Percentiles rank a stretch among this genome's conserved stretches.
These are phyloP conservation scores for Rhorus exstirpatorius DNA, from an alignment of 2,888 invertebrate species.

Conservation along the genomic window DNA sequence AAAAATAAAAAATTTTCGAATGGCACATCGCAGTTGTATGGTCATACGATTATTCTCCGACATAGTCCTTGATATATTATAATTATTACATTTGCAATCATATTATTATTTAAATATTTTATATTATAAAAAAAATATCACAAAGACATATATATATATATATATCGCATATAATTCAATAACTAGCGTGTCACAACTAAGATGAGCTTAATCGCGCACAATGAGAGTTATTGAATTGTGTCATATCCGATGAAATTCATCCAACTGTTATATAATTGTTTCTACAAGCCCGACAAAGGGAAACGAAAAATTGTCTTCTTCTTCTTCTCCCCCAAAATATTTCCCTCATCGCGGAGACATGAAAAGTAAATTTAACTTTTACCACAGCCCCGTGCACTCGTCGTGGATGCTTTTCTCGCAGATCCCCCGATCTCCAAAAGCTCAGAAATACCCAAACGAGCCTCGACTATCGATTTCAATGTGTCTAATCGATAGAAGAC, in stretches of 20 bases:
- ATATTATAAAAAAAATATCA: constrained; percentile 29
- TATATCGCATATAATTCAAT: no score
- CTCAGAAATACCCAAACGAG: constrained; percentile 34
- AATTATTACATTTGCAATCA: constrained; percentile 50
- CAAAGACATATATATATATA: no score
- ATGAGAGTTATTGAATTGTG: no score
- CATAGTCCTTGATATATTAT: constrained; percentile 52
- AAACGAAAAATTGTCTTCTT: constrained; percentile 12
- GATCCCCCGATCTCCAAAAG: constrained; percentile 35
- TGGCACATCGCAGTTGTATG: neutral
- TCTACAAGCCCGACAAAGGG: neutral
- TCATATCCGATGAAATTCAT: constrained; percentile 30
- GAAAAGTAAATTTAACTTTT: neutral
- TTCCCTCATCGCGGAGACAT: neutral
- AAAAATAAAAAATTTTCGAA: neutral
- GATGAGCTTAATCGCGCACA: no score
- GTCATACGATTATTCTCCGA: constrained; percentile 36
- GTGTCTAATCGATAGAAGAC: constrained; percentile 31
- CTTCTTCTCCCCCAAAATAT: neutral
- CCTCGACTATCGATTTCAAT: constrained; percentile 42
- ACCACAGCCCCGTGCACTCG: neutral
- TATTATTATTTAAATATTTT: constrained; percentile 47
- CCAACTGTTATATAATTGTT: constrained; percentile 5
- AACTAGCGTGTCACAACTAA: no score
- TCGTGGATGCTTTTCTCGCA: constrained; percentile 20